A percentile compares a stretch with the other conserved stretches of the same genome.
Evolutionary conservation across 2,113 vertebrate genomes (phyloP).

Genomic region (Nymphicus hollandicus): DNA sequence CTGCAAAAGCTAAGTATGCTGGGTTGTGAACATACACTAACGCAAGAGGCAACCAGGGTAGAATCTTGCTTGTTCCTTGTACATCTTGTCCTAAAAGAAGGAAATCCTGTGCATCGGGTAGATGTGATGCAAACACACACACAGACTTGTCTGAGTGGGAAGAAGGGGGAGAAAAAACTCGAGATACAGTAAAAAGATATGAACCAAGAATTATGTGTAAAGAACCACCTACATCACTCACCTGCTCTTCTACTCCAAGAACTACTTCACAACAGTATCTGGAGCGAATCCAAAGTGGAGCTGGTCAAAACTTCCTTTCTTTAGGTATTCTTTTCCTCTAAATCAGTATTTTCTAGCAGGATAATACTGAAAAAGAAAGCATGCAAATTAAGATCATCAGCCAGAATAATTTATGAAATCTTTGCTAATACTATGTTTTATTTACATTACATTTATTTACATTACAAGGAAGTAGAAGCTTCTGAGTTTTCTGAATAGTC

Average conservation of each 20-base stretch:
- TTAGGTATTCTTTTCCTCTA: background rate
- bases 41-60: background rate
- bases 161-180: background rate
- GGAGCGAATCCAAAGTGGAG: background rate
- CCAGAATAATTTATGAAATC: background rate
- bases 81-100: background rate
- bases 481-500: background rate
- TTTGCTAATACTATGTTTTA: background rate
- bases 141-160: background rate
- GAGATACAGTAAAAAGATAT: background rate
- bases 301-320: background rate
- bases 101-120: fast-evolving
- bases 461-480: background rate
- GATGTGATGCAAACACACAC: background rate
- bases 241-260: background rate
- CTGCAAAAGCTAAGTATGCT: background rate
- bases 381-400: background rate
- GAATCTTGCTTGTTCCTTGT: background rate
- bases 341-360: background rate
- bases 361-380: background rate
- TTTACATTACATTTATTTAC: background rate
- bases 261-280: background rate
- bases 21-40: background rate
- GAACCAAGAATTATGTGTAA: fast-evolving
- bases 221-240: background rate